phyloP scores from a whole-genome alignment of 2,888 invertebrate species.

The Nomada goodeniana region DNA sequence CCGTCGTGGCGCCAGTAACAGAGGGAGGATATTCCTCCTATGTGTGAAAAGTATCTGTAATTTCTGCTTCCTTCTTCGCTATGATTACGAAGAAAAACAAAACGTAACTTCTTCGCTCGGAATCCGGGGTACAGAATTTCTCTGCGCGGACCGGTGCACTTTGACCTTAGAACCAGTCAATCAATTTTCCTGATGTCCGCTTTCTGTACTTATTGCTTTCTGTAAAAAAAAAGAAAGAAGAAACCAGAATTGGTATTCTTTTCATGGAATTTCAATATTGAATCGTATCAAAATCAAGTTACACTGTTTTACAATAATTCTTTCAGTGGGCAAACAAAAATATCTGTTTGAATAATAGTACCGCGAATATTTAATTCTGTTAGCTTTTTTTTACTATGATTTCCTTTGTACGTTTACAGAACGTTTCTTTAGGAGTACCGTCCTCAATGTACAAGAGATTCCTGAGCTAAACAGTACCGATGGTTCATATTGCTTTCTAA shows the following conservation, averaged over 20 bases:
- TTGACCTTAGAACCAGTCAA: conserved; percentile 52
- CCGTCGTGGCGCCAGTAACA: conserved; percentile 19
- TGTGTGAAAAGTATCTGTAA: not conserved
- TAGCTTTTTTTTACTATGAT: conserved; percentile 16
- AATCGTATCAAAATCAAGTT: not conserved
- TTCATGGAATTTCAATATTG: not conserved
- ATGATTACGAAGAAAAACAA: not conserved
- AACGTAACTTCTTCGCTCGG: conserved; percentile 40
- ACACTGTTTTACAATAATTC: not conserved
- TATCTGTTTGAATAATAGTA: conserved; percentile 3
- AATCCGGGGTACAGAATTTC: conserved; percentile 56
- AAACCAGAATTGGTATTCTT: not conserved
- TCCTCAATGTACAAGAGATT: conserved; percentile 23
- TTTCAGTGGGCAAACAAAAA: not conserved
- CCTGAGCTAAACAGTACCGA: conserved; percentile 45
- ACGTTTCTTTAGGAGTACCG: conserved; percentile 20
- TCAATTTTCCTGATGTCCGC: conserved; percentile 24
- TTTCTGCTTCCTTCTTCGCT: conserved; percentile 25
- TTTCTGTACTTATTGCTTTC: conserved; percentile 40
- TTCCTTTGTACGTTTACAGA: conserved; percentile 18
- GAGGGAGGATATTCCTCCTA: conserved; percentile 17
- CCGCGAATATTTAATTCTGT: conserved; percentile 6
- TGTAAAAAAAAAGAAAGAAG: not conserved
- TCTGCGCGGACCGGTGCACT: conserved; percentile 56
- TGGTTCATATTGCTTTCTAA: conserved; percentile 7